Conservation (phyloP, 2,797 vertebrate species). For the Nyctibius grandis region DNA sequence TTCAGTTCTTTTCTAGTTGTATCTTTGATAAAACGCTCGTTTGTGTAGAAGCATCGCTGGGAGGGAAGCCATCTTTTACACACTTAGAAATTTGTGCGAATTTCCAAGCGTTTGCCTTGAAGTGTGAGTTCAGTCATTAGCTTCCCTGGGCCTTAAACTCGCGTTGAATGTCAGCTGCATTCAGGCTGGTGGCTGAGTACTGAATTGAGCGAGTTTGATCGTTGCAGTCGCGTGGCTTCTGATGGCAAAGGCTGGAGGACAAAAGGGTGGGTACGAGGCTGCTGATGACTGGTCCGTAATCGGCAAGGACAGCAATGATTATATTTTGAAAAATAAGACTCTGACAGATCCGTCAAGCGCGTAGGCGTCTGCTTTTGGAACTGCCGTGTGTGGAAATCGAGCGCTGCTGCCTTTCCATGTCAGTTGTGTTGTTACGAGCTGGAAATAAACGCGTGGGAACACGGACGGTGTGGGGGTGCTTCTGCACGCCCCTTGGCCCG, state of each 20-base stretch:
- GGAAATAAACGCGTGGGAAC: background rate
- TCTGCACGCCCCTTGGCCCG: background rate
- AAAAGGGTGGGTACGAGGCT: background rate
- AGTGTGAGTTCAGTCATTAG: background rate
- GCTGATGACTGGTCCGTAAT: accelerated
- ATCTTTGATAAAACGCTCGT: background rate
- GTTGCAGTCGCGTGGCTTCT: background rate
- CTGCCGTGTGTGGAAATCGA: accelerated
- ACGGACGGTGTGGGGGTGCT: no score
- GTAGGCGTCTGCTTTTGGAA: background rate
- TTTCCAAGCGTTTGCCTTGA: background rate
- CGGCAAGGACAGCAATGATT: no score
- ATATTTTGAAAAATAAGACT: background rate
- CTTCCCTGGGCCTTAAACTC: background rate
- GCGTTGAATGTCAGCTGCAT: accelerated
- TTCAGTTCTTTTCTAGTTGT: background rate
- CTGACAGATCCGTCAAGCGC: accelerated
- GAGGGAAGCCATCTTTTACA: background rate
- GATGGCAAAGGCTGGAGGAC: background rate
- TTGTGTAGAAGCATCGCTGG: background rate
- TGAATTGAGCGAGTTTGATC: accelerated
- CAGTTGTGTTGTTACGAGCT: background rate
- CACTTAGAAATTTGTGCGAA: background rate
- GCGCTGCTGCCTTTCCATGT: accelerated
- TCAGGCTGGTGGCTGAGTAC: background rate